Percentiles rank a stretch among this genome's conserved stretches.
Evolutionary conservation across 2,797 vertebrate genomes (phyloP).

Genomic region (Bovichtus diacanthus): DNA sequence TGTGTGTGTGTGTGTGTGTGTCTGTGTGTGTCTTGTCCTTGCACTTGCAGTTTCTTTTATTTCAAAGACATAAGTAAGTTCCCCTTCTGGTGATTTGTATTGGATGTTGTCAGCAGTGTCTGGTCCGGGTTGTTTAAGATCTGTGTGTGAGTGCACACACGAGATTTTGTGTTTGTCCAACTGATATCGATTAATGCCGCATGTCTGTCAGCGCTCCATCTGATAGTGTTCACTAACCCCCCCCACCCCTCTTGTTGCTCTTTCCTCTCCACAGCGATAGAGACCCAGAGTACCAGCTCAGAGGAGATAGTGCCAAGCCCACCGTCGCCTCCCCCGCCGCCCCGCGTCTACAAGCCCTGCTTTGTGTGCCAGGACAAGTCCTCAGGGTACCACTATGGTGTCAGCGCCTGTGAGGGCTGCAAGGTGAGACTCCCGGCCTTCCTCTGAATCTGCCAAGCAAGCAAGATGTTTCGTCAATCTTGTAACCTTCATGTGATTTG

Average conservation of each 20-base stretch:
- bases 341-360: slow-evolving; percentile 95
- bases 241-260: slow-evolving; percentile 36
- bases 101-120: slow-evolving; percentile 13
- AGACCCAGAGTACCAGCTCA: slow-evolving; percentile 94
- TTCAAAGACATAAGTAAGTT: slow-evolving; percentile 5
- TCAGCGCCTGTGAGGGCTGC: slow-evolving; percentile 96
- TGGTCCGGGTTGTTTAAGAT: slow-evolving; percentile 22
- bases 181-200: slow-evolving; percentile 58
- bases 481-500: slow-evolving; percentile 51
- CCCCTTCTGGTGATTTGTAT: slow-evolving; percentile 38
- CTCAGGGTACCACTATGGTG: slow-evolving; percentile 96
- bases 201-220: slow-evolving; percentile 45
- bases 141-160: slow-evolving; percentile 9
- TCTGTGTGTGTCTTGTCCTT: neutral
- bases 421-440: slow-evolving; percentile 86
- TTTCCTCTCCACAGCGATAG: slow-evolving; percentile 85
- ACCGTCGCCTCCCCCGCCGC: slow-evolving; percentile 92
- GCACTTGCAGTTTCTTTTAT: neutral
- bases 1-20: neutral
- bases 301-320: slow-evolving; percentile 95
- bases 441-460: slow-evolving; percentile 67
- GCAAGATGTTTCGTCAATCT: slow-evolving; percentile 61
- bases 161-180: slow-evolving; percentile 47
- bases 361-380: slow-evolving; percentile 98
- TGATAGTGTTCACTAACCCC: slow-evolving; percentile 59